Percentiles rank a stretch among this genome's conserved stretches.
Evolutionary conservation across 2,888 invertebrate genomes (phyloP).

Genomic region (Nudaria mundana): DNA sequence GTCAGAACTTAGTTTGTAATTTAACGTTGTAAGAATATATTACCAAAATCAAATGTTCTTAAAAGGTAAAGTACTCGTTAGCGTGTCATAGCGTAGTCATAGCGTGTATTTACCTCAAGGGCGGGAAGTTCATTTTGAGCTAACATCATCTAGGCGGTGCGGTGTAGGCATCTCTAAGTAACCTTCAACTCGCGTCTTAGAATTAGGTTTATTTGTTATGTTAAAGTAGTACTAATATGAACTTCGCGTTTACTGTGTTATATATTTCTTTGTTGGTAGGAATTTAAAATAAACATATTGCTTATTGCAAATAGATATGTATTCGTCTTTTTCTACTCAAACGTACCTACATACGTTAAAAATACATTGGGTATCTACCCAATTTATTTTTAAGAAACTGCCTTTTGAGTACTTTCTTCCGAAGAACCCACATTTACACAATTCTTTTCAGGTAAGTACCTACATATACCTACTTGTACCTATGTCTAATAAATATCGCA

Average conservation of each 20-base stretch:
- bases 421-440: too few species aligned
- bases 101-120: neutral
- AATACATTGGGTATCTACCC: too few species aligned
- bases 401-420: too few species aligned
- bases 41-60: neutral
- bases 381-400: too few species aligned
- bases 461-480: neutral
- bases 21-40: too few species aligned
- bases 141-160: constrained; percentile 2
- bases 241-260: neutral
- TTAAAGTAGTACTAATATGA: neutral
- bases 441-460: too few species aligned
- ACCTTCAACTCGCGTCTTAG: neutral
- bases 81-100: neutral
- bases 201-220: neutral
- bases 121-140: constrained; percentile 1
- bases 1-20: too few species aligned
- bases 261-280: neutral
- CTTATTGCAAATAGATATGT: too few species aligned
- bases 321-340: too few species aligned
- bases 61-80: too few species aligned
- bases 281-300: too few species aligned
- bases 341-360: too few species aligned
- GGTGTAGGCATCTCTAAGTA: neutral
- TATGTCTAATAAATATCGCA: neutral